Evolutionary conservation across 2,113 vertebrate species (phyloP), one percentile per base, ranked within the genome.

Genomic region (Eurystomus gularis): DNA sequence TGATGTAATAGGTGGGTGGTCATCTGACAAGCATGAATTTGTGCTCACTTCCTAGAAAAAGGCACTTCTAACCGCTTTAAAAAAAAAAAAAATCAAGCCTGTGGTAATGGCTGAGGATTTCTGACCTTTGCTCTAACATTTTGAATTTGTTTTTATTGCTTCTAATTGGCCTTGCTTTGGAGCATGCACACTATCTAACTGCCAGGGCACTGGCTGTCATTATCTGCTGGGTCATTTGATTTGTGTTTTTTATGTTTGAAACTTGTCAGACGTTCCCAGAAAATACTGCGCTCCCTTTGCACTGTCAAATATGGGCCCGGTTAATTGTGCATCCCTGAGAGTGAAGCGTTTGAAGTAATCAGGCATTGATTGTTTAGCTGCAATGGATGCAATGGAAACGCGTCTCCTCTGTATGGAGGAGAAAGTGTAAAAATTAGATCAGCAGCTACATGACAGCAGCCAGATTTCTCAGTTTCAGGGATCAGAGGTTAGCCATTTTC

Each of bases 121-220:
- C 79, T 94, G 89, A 95, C 96, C 95, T 96, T 91, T 94, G 82
- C 83, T 94, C 83, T 93, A 91, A 92, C 89, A 77, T 82, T 88
- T 93, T 65, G 90, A 77, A 95, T 95, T 95, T 96, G 84, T 83
- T 96, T 95, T 96, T 86, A 93, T 96, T 90, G 85, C 69, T 95
- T 93, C 91, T 97, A 95, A 94, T 94, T 97, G 94, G 88, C 94
- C 92, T 94, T 89, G 75, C 88, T 95, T 96, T 95, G 82, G 72
- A 95, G 88, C 88, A 76, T 2, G 3, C 52, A 86, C 90, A 84
- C 92, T 86, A 92, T 48, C 86, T 86, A 90, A 72, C 88, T 93
- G 93, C 61, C 62, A 82, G 85, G 77, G 72, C 78, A 66, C 76
- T 71, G 82, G 37, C 65, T 94, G 69, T 94, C 96, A 92, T 91